A percentile compares a stretch with the other conserved stretches of the same genome.
phyloP scores from a whole-genome alignment of 2,888 invertebrate genomes.

The Hartigia nigra region DNA sequence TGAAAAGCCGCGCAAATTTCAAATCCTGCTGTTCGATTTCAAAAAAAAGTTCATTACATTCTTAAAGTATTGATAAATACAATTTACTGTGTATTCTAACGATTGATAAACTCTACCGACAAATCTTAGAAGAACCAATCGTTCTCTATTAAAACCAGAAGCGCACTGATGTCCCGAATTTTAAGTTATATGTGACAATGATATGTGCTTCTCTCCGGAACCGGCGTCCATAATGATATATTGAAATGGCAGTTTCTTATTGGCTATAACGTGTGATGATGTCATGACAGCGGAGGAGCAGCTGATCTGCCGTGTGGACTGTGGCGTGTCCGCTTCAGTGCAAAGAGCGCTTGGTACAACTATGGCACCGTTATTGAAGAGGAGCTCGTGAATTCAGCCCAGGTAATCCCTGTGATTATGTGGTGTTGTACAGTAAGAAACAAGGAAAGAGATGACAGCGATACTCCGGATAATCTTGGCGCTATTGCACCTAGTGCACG shows the following conservation, averaged over 20 bases:
- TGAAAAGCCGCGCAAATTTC: neutral
- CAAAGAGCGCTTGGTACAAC: constrained; percentile 13
- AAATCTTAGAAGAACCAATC: neutral
- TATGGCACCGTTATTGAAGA: neutral
- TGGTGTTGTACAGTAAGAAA: neutral
- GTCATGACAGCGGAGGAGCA: constrained; percentile 11
- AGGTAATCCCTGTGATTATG: neutral
- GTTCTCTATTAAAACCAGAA: neutral
- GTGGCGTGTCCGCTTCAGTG: constrained; percentile 27
- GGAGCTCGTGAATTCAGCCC: neutral
- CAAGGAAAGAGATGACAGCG: constrained; percentile 35
- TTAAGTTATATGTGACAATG: too few species aligned
- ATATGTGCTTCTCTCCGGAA: neutral
- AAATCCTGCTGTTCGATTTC: neutral
- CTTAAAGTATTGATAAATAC: neutral
- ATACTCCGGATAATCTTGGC: constrained; percentile 37
- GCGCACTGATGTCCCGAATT: too few species aligned
- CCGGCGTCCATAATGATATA: neutral
- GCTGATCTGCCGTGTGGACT: constrained; percentile 29
- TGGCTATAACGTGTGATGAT: neutral
- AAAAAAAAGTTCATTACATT: neutral
- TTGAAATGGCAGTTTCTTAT: neutral
- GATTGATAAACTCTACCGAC: neutral
- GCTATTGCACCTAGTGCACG: constrained; percentile 28
- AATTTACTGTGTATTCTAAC: neutral